Percentiles rank a stretch among this genome's conserved stretches.
phyloP scores from a whole-genome alignment of 1,140 invertebrate species.

The Atta cephalotes region DNA sequence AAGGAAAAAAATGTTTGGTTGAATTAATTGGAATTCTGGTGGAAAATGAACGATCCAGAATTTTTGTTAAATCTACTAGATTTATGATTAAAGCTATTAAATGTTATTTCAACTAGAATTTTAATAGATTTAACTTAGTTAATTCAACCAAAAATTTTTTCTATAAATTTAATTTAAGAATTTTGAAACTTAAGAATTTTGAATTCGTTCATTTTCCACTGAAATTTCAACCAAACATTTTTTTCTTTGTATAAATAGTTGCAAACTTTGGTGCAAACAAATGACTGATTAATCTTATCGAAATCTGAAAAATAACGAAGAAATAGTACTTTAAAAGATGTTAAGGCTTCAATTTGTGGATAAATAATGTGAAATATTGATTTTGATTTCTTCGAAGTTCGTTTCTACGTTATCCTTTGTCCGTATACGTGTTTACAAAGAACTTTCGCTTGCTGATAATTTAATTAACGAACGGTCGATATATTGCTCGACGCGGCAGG shows the following conservation, averaged over 20 bases:
- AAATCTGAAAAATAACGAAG: background rate
- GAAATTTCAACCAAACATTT: no score
- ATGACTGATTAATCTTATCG: background rate
- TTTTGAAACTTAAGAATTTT: no score
- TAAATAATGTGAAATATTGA: background rate
- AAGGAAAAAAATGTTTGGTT: no score
- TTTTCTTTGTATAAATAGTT: background rate
- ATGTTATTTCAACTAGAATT: no score
- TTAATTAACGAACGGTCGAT: slow-evolving; percentile 55
- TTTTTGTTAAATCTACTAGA: no score
- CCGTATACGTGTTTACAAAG: background rate
- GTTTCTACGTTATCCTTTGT: background rate
- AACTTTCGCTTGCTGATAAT: slow-evolving; percentile 45
- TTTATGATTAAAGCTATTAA: no score
- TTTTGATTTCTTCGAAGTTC: background rate
- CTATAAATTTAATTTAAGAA: no score
- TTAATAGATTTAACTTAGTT: no score
- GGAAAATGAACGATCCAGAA: no score
- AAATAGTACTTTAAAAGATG: background rate
- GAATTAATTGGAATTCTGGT: no score
- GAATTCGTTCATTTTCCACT: no score
- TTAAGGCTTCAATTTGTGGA: background rate
- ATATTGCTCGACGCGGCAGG: slow-evolving; percentile 26
- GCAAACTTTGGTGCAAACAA: background rate
- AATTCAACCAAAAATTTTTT: no score